Percentiles rank a stretch among this genome's conserved stretches.
phyloP scores from a whole-genome alignment of 2,113 vertebrate genomes.

The Canis aureus region DNA sequence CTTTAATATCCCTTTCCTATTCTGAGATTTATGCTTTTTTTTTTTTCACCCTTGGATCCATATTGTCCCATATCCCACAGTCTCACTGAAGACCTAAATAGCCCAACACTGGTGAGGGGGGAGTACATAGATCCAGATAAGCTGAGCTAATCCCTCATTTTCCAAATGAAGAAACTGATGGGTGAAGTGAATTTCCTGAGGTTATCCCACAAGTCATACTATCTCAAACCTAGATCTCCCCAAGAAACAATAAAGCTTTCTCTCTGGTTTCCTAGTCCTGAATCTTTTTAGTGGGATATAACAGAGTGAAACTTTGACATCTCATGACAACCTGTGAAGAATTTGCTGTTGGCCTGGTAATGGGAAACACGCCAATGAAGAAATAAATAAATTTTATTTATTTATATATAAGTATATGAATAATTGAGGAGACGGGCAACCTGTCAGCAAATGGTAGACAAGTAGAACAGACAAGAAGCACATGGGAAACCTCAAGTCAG shows the following conservation, averaged over 20 bases:
- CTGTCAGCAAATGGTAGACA: conserved; percentile 43
- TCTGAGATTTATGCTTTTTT: neutral
- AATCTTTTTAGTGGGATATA: neutral
- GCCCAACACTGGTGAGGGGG: neutral
- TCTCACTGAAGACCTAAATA: neutral
- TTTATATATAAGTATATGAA: neutral
- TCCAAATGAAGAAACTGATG: neutral
- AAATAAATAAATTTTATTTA: conserved; percentile 22
- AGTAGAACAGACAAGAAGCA: conserved; percentile 48
- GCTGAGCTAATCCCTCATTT: neutral
- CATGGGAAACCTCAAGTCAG: conserved; percentile 56
- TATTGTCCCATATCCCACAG: neutral
- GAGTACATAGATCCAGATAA: neutral
- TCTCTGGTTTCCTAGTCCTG: neutral
- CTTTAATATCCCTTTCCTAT: neutral
- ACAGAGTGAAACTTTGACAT: conserved; percentile 12
- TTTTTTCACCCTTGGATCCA: neutral
- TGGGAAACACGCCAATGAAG: neutral
- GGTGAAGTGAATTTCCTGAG: neutral
- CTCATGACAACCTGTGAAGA: conserved; percentile 32
- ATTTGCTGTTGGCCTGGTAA: conserved; percentile 6
- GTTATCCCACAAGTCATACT: neutral
- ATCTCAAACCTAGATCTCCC: neutral
- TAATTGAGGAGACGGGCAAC: conserved; percentile 45
- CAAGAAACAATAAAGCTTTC: neutral